Evolutionary conservation across 2,888 invertebrate genomes (phyloP), one percentile per base, ranked within the genome.

Genomic region (Heteropelma amictum): DNA sequence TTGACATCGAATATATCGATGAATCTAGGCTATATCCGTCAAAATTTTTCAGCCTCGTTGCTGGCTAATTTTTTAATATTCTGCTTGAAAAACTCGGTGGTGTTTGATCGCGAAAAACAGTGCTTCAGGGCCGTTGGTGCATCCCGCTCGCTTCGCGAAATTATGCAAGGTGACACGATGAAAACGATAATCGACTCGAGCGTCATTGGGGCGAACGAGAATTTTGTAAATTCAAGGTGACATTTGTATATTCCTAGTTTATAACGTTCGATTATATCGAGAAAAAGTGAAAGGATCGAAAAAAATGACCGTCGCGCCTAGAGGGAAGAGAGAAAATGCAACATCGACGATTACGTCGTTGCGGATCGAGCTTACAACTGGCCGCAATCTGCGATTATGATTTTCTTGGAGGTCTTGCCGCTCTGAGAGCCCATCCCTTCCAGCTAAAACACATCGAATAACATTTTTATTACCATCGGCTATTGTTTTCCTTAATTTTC

Each of bases 401-500:
- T 94, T 90, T 95, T 95, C 90, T 95, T 95, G 75, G 92, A 91
- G 77, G 97, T 94, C 89, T 96, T 96, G 78, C 97, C 98, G 83
- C 93, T 94, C 85, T 95, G 94, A 28, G 95, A 94, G 63, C 97
- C 97, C 80, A 93, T 91, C 28, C 92, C 91, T 90, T 96, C 96
- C 89, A 96, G 64, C 88, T 89, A 73, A 63, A 81, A 81, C 35
- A 68, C 51, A 35, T 38, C 14, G 14, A 7, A 14, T 38, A 2
- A 4, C 30, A 53, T 19, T 33, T 1, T 33, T 28, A 21, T 21
- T 10, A 7, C 3, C 3, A 21, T 54, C n/a, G n/a, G n/a, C n/a
- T 54, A 19, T 53, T 33, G 5, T 30, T 19, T 30, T 6, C n/a
- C n/a, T 21, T 14, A 38, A 38, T 38, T 5, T 14, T 38, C 5